Evolutionary conservation across 2,888 invertebrate species (phyloP).

Genomic region (Alsophila aescularia): DNA sequence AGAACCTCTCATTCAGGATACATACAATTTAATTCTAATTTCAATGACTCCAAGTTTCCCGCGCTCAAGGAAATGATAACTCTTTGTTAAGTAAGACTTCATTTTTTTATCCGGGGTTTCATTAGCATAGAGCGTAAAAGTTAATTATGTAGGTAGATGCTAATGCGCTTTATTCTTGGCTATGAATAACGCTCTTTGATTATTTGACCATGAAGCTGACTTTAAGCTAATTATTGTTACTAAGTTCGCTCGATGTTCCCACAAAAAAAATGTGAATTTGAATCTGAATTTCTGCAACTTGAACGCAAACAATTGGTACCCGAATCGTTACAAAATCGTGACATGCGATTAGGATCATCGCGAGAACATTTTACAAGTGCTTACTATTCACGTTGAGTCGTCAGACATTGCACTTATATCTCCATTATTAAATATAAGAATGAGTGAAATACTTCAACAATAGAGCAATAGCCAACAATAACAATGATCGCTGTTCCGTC

Average conservation of each 20-base stretch:
- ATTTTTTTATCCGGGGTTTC: conserved; percentile 48
- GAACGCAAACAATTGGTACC: conserved; percentile 4
- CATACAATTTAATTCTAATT: conserved; percentile 38
- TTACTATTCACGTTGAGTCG: conserved; percentile 43
- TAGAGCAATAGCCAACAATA: conserved; percentile 61
- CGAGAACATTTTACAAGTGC: conserved; percentile 50
- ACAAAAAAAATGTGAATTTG: background rate
- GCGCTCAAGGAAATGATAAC: conserved; percentile 65
- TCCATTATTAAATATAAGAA: conserved; percentile 72
- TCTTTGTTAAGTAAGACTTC: conserved; percentile 52
- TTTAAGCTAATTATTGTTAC: conserved; percentile 25
- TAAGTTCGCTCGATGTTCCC: conserved; percentile 10
- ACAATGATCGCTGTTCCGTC: conserved; percentile 64
- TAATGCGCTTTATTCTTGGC: conserved; percentile 44
- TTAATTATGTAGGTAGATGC: conserved; percentile 47
- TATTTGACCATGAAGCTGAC: conserved; percentile 31
- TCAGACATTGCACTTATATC: conserved; percentile 36
- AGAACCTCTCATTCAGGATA: conserved; percentile 34
- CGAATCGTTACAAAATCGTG: conserved; percentile 60
- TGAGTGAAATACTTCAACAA: conserved; percentile 67
- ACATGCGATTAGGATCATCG: conserved; percentile 58
- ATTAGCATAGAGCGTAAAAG: conserved; percentile 59
- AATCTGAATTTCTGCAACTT: conserved; percentile 2
- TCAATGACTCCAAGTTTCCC: conserved; percentile 62
- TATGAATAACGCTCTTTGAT: conserved; percentile 30